Base-by-base conservation (phyloP, 2,113 vertebrate species). In the Melanostigma gelatinosum region DNA sequence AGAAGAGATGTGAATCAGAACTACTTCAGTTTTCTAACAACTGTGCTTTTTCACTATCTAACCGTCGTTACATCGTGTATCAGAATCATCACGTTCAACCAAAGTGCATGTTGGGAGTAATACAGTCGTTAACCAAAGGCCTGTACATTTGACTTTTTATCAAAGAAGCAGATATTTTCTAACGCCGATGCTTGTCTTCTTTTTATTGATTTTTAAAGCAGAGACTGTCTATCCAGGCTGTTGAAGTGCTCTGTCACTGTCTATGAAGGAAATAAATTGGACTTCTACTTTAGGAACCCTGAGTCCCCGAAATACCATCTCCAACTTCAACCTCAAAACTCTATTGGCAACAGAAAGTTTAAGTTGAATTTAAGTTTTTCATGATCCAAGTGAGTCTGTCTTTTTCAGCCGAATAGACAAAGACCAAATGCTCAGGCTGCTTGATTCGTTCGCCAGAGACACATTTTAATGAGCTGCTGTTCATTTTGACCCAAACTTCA, bases 401-500 rank as follows among this genome's bases (percentile, higher is more conserved):
- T 44, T 57, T 10, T 40, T 84, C 50, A 62, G 50, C 34, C 24
- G 63, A 67, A 61, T 9, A 69, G 36, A 66, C 1, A 0, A 22
- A 60, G 27, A 74, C 32, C 0, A 12, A 72, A 32, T 8, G 27
- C 3, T 48, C 38, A 42, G 62, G 40, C 57, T 36, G 13, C 67
- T 42, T 38, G 44, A 75, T 40, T 86, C 10, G 34, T 77, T 82
- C 22, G 20, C 61, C 52, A 48, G 54, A 76, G 46, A 69, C n/a
- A 72, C 10, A 44, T 36, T 60, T 65, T 34, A 87, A 80, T 85
- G 44, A 75, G 52, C 73, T 61, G 54, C 63, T 75, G 16, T 85
- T 76, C 60, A 0, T 84, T 79, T 68, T 0, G 11, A 15, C 24
- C 52, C 61, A 70, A 42, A 72, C 72, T 54, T 78, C 66, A 13